These are phyloP conservation scores for Trichogramma evanescens DNA, from an alignment of 2,888 invertebrate genomes.

Conservation along the genomic window DNA sequence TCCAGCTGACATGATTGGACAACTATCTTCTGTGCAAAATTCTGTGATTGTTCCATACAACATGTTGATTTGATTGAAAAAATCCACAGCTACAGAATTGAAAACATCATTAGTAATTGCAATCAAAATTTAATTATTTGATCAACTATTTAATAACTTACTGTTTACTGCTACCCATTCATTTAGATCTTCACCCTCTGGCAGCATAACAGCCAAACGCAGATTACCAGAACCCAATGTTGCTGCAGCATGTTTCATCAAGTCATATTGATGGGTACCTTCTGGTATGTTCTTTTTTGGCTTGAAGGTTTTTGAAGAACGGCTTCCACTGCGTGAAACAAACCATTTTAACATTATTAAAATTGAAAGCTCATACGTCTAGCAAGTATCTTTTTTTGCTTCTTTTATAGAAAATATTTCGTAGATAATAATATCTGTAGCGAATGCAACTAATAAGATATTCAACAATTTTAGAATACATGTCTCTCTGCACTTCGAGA, in stretches of 20 bases:
- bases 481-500: constrained; percentile 10
- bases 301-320: constrained; percentile 95
- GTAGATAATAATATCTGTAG: constrained; percentile 14
- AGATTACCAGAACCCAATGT: constrained; percentile 96
- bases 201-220: constrained; percentile 89
- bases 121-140: not conserved
- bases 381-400: constrained; percentile 19
- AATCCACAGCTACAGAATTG: constrained; percentile 82
- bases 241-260: constrained; percentile 98
- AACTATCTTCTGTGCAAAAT: constrained; percentile 95
- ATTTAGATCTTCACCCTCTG: constrained; percentile 97
- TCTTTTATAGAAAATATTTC: constrained; percentile 18
- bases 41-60: constrained; percentile 99
- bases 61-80: constrained; percentile 99
- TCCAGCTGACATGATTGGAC: constrained; percentile 97
- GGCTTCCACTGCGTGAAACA: constrained; percentile 62
- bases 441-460: constrained; percentile 15
- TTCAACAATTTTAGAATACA: constrained; percentile 19
- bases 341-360: constrained; percentile 19
- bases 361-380: constrained; percentile 19
- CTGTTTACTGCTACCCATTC: constrained; percentile 99
- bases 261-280: constrained; percentile 96
- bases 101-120: not conserved
- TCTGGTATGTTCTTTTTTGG: constrained; percentile 98
- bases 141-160: constrained; percentile 51